These are phyloP conservation scores for Triplophysa rosa DNA, from an alignment of 2,113 vertebrate species.

Conservation along the genomic window DNA sequence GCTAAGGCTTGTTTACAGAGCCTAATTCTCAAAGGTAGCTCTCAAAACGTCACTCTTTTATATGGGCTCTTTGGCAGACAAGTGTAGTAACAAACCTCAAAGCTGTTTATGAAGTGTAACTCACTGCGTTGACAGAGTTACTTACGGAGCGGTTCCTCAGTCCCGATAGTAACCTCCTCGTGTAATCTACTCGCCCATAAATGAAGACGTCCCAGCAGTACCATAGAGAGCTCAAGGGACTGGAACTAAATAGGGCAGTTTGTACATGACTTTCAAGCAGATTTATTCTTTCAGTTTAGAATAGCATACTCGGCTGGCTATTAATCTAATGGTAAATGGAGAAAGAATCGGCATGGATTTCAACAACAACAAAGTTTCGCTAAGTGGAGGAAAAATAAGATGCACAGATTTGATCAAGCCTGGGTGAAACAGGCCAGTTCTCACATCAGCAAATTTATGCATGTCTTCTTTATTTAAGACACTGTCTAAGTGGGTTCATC, in stretches of 20 bases:
- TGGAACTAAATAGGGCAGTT: conserved; percentile 52
- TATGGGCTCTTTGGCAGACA: conserved; percentile 20
- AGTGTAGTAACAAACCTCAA: conserved; percentile 13
- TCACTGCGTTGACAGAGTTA: conserved; percentile 24
- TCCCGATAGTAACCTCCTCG: background rate
- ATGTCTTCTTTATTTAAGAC: background rate
- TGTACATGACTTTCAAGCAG: conserved; percentile 45
- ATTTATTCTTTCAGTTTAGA: conserved; percentile 52
- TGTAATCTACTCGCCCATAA: conserved; percentile 33
- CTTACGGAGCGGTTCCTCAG: background rate
- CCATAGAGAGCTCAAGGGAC: conserved; percentile 26
- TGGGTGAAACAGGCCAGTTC: background rate
- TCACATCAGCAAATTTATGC: background rate
- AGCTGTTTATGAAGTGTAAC: conserved; percentile 31
- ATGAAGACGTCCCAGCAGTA: conserved; percentile 25
- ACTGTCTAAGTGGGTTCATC: background rate
- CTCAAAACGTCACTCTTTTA: conserved; percentile 41
- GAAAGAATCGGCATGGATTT: conserved; percentile 40
- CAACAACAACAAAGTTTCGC: conserved; percentile 25
- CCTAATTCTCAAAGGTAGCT: conserved; percentile 51
- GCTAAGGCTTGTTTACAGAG: conserved; percentile 39
- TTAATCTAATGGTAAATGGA: conserved; percentile 29
- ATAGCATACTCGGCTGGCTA: conserved; percentile 31
- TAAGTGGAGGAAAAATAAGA: conserved; percentile 23
- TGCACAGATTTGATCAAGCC: background rate